Conservation (phyloP, 2,888 invertebrate species). For the Omphaloscelis lunosa region DNA sequence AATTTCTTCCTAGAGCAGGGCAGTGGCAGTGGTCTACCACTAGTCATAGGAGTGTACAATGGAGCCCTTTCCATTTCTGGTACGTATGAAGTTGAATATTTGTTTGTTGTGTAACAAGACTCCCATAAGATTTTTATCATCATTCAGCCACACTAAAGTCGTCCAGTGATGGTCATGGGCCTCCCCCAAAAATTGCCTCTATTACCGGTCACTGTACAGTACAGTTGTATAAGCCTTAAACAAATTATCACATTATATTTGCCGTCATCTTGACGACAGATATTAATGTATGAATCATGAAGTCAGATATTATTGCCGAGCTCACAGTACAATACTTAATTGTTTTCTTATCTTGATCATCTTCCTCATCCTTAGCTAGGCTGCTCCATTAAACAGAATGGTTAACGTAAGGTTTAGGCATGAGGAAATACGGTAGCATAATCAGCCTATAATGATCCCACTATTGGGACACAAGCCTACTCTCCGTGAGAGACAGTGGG, state of each 20-base stretch:
- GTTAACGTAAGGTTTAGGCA: not conserved
- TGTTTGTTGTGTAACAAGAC: not conserved
- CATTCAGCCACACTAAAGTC: not conserved
- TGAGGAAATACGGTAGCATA: not conserved
- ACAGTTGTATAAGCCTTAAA: too few species aligned
- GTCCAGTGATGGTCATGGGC: not conserved
- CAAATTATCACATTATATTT: too few species aligned
- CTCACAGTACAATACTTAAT: not conserved
- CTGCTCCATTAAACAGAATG: not conserved
- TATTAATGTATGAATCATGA: too few species aligned
- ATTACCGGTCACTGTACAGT: not conserved
- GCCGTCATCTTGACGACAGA: too few species aligned
- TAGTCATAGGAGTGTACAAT: constrained; percentile 93
- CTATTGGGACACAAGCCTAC: not conserved
- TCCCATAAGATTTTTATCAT: not conserved
- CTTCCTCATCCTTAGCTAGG: not conserved
- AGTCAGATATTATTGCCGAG: too few species aligned
- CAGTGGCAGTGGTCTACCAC: constrained; percentile 93
- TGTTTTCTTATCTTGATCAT: not conserved
- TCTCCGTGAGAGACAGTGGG: not conserved
- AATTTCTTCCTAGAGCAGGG: constrained; percentile 93
- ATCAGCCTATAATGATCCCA: not conserved
- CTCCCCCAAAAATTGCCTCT: too few species aligned
- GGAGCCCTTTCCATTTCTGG: constrained; percentile 92
- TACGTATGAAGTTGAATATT: constrained; percentile 69